Conservation (phyloP, 2,888 invertebrate species). For the Branchipolynoe longqiensis region DNA sequence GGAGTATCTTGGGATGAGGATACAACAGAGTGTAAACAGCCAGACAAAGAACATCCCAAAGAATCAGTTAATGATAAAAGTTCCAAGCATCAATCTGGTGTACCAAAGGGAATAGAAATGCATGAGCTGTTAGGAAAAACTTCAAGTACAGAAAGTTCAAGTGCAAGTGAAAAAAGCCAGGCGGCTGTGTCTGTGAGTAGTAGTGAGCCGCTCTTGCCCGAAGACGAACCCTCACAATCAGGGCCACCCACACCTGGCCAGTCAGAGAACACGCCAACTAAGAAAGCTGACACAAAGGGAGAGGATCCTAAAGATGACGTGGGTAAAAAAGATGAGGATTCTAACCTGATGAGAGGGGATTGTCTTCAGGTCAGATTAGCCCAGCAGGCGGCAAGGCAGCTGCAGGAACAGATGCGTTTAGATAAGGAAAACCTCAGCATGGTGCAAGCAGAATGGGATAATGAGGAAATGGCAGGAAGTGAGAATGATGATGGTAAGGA, state of each 20-base stretch:
- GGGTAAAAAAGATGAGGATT: constrained; percentile 33
- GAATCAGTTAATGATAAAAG: too few relatives aligned
- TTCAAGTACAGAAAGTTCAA: not conserved
- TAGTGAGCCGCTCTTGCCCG: constrained; percentile 52
- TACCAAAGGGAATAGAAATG: not conserved
- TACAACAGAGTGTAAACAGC: not conserved
- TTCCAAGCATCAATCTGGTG: too few relatives aligned
- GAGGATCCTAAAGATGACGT: constrained; percentile 37
- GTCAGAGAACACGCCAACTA: not conserved
- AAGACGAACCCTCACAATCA: constrained; percentile 56
- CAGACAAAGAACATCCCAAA: not conserved
- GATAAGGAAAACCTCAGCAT: not conserved
- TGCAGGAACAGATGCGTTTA: constrained; percentile 52
- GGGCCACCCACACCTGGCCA: constrained; percentile 13
- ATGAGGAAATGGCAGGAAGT: too few relatives aligned
- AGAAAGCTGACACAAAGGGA: constrained; percentile 4
- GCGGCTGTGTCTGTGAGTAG: not conserved
- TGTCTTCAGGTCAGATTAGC: constrained; percentile 58
- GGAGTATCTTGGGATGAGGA: constrained; percentile 14
- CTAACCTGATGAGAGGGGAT: constrained; percentile 57
- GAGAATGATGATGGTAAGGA: not conserved
- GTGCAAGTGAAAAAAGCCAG: not conserved
- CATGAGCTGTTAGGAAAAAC: too few relatives aligned
- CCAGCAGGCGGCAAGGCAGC: constrained; percentile 53
- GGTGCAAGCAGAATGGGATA: constrained; percentile 45